phyloP scores from a whole-genome alignment of 2,888 invertebrate genomes.

The Dicyrtomina minuta region DNA sequence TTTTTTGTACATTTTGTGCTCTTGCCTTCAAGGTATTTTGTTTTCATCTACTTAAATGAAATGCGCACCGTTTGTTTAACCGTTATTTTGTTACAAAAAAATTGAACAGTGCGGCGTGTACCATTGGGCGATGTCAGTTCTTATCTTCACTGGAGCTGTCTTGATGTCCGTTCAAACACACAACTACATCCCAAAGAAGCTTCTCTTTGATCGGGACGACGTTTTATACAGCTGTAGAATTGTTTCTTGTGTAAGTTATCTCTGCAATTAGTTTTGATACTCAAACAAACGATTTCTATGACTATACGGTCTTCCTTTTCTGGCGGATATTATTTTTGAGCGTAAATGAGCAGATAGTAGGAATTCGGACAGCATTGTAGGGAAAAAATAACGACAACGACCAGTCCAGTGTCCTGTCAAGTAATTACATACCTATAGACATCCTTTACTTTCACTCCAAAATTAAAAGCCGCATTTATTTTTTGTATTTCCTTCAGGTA shows the following conservation, averaged over 20 bases:
- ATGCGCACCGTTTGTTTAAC: background rate
- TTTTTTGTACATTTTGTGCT: background rate
- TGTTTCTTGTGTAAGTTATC: background rate
- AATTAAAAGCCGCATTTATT: too few relatives aligned
- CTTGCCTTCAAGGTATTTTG: background rate
- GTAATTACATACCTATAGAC: too few relatives aligned
- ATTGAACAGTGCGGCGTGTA: conserved; percentile 8
- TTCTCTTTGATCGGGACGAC: background rate
- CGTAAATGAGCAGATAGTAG: too few relatives aligned
- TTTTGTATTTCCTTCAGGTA: background rate
- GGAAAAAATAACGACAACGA: too few relatives aligned
- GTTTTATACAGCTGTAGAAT: conserved; percentile 12
- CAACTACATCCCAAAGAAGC: background rate
- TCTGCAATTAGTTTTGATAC: background rate
- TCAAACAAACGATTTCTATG: background rate
- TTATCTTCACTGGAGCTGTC: conserved; percentile 1
- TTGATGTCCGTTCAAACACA: too few relatives aligned
- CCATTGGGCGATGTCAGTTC: background rate
- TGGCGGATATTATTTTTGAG: too few relatives aligned
- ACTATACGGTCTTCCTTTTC: background rate
- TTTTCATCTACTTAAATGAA: background rate
- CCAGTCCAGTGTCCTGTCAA: too few relatives aligned
- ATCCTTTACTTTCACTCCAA: too few relatives aligned
- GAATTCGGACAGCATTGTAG: too few relatives aligned
- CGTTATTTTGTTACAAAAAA: background rate